Evolutionary conservation across 2,888 invertebrate species (phyloP).

Genomic region (Phorcus lineatus): DNA sequence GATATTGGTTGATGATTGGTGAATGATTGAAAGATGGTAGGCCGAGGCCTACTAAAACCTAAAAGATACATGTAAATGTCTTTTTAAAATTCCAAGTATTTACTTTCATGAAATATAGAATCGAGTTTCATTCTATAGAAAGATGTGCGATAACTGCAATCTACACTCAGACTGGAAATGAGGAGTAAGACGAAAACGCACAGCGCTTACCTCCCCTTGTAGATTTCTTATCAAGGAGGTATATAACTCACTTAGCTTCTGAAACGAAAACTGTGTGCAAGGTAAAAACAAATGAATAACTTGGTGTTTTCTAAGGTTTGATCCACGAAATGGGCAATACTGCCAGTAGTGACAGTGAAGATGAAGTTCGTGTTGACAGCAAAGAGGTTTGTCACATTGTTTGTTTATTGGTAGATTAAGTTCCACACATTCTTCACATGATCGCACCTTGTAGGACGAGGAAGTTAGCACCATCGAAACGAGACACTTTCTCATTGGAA

Average conservation of each 20-base stretch:
- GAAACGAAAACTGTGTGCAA: not conserved
- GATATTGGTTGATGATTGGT: no score
- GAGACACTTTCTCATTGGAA: not conserved
- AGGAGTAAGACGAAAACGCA: no score
- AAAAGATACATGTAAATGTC: no score
- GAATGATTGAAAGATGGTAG: no score
- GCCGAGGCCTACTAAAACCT: no score
- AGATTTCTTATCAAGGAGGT: not conserved
- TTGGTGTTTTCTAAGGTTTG: not conserved
- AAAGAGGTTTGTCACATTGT: conserved; percentile 46
- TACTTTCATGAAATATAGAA: no score
- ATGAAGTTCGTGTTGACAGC: conserved; percentile 56
- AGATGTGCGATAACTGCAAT: no score
- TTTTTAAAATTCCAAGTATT: no score
- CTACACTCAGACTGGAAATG: no score
- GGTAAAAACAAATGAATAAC: conserved; percentile 14
- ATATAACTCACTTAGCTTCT: not conserved
- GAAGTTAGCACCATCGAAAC: not conserved
- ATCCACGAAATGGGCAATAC: conserved; percentile 54
- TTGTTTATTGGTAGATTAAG: not conserved
- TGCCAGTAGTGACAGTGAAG: conserved; percentile 65
- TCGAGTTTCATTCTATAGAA: no score
- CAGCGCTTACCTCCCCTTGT: not conserved
- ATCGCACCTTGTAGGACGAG: conserved; percentile 8
- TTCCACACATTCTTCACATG: not conserved